Conservation (phyloP, 1,140 invertebrate species). For the Spodoptera litura region DNA sequence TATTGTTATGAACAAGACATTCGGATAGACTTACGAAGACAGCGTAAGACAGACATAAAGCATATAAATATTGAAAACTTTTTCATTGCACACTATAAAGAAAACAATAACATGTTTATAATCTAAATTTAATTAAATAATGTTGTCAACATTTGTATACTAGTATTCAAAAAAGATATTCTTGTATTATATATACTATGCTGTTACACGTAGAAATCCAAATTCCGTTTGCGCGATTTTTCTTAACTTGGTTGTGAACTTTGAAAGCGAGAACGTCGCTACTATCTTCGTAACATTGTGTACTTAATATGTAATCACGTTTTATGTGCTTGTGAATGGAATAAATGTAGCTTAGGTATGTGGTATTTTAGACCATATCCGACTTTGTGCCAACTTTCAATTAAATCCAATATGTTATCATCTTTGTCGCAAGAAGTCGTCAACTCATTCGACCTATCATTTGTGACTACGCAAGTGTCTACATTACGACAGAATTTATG, state of each 20-base stretch:
- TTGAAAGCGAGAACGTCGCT: background rate
- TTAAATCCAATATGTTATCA: background rate
- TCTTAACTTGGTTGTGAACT: slow-evolving; percentile 13
- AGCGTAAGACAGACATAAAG: slow-evolving; percentile 32
- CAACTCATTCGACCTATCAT: background rate
- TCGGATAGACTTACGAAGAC: background rate
- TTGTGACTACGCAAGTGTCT: slow-evolving; percentile 1
- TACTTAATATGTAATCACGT: background rate
- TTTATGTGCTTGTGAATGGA: too few species aligned
- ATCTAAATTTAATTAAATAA: too few species aligned
- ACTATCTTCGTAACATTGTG: background rate
- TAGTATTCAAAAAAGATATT: background rate
- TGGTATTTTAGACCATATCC: background rate
- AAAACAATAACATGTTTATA: too few species aligned
- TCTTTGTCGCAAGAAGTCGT: too few species aligned
- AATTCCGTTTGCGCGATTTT: slow-evolving; percentile 20
- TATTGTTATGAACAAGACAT: background rate
- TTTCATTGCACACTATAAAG: slow-evolving; percentile 2
- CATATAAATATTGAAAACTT: background rate
- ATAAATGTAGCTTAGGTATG: too few species aligned
- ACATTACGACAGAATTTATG: slow-evolving; percentile 19
- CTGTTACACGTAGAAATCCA: background rate
- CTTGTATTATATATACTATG: background rate
- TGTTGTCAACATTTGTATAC: background rate
- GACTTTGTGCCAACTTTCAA: background rate